Percentiles rank a stretch among this genome's conserved stretches.
Conservation (phyloP, 2,113 vertebrate species). For the Pachycephala philippinensis region DNA sequence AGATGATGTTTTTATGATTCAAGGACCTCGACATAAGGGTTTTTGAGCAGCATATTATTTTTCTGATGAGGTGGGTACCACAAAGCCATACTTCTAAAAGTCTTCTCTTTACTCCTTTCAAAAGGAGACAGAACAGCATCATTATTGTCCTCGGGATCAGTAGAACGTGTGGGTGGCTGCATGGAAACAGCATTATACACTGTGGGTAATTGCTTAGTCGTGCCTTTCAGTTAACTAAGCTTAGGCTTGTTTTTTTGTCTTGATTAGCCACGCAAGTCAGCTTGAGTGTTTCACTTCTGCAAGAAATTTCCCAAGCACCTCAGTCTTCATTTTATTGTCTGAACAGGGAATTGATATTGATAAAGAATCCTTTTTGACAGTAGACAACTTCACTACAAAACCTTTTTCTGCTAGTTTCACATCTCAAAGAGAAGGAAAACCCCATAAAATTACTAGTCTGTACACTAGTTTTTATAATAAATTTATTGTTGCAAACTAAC, state of each 20-base stretch:
- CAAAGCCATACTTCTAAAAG: not conserved
- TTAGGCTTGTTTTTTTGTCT: slow-evolving; percentile 28
- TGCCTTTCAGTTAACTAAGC: slow-evolving; percentile 34
- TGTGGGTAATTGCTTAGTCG: slow-evolving; percentile 9
- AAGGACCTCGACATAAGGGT: not conserved
- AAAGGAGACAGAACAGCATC: not conserved
- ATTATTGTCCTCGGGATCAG: not conserved
- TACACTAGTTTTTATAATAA: not conserved
- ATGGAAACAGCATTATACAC: not conserved
- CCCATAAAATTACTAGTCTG: not conserved
- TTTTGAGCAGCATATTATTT: not conserved
- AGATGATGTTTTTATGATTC: not conserved
- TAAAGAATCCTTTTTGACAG: not conserved
- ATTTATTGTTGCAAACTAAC: not conserved
- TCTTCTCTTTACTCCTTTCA: not conserved
- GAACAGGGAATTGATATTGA: not conserved
- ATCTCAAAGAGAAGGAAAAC: not conserved
- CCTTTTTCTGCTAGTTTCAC: not conserved
- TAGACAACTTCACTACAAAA: not conserved
- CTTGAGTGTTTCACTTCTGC: slow-evolving; percentile 15
- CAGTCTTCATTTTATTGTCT: not conserved
- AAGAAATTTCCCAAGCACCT: not conserved
- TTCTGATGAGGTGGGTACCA: not conserved
- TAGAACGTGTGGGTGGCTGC: not conserved
- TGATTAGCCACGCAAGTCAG: slow-evolving; percentile 1